phyloP scores from a whole-genome alignment of 2,797 vertebrate species.

The Pseudocheirus occidentalis region DNA sequence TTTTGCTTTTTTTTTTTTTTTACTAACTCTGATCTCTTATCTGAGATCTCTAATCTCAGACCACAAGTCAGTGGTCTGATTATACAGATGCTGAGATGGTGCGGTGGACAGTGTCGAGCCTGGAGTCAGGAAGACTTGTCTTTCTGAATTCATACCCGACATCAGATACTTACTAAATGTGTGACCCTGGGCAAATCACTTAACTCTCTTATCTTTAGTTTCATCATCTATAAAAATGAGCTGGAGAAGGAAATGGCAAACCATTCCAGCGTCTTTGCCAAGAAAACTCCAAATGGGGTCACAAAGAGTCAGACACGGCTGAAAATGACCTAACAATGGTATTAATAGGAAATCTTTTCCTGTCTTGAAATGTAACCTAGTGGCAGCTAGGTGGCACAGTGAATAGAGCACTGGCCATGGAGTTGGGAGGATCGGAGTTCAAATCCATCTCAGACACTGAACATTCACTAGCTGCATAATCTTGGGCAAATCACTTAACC shows the following conservation, averaged over 20 bases:
- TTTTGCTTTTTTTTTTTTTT: background rate
- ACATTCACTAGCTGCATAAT: too few species aligned
- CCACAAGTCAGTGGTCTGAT: background rate
- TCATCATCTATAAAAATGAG: background rate
- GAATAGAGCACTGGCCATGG: too few species aligned
- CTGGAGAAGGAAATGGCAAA: background rate
- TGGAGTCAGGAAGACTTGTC: background rate
- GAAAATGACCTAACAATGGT: background rate
- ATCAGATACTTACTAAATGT: background rate
- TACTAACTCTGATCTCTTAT: background rate
- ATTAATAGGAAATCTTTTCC: background rate
- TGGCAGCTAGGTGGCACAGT: too few species aligned
- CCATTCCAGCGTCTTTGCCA: background rate
- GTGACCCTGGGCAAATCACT: background rate
- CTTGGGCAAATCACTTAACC: too few species aligned
- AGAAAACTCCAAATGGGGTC: background rate
- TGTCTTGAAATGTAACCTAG: background rate
- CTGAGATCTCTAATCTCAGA: too few species aligned
- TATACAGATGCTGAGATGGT: background rate
- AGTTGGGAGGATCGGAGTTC: too few species aligned
- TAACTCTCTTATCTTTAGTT: background rate
- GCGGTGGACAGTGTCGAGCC: background rate
- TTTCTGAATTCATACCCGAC: background rate
- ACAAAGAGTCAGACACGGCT: background rate
- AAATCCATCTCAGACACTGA: too few species aligned